Conservation (phyloP, 2,113 vertebrate species). For the Oryzias curvinotus region DNA sequence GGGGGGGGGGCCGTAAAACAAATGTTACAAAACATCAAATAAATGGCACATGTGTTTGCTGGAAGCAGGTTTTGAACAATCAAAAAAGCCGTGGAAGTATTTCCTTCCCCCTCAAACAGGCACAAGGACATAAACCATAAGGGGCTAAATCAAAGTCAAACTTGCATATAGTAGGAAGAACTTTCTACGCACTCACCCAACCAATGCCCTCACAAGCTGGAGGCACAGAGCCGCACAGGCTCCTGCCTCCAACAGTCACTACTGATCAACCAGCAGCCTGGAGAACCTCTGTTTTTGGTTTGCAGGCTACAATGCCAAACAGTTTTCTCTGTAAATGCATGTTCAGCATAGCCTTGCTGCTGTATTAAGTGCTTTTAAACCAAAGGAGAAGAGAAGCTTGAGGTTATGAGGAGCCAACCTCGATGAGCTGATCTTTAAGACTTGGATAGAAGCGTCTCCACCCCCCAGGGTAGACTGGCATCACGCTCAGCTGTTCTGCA, state of each 20-base stretch:
- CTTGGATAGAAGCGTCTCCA: slow-evolving; percentile 26
- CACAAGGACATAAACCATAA: slow-evolving; percentile 64
- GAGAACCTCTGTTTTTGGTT: slow-evolving; percentile 64
- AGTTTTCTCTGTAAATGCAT: slow-evolving; percentile 62
- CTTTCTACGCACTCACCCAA: slow-evolving; percentile 42
- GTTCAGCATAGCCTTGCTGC: slow-evolving; percentile 49
- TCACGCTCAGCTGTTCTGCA: slow-evolving; percentile 31
- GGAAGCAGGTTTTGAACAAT: slow-evolving; percentile 68
- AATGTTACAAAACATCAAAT: slow-evolving; percentile 32
- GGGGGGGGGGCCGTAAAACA: slow-evolving; percentile 31
- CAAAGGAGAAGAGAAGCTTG: slow-evolving; percentile 7
- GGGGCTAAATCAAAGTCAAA: slow-evolving; percentile 39
- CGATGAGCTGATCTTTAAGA: slow-evolving; percentile 21
- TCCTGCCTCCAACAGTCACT: slow-evolving; percentile 4
- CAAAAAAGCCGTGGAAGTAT: slow-evolving; percentile 61
- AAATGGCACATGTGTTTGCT: slow-evolving; percentile 66
- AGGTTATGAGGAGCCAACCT: slow-evolving; percentile 19
- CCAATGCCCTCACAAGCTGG: slow-evolving; percentile 36
- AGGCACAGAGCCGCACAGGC: slow-evolving; percentile 2
- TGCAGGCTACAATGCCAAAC: slow-evolving; percentile 59
- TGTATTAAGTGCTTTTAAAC: slow-evolving; percentile 63
- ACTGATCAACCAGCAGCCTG: slow-evolving; percentile 37
- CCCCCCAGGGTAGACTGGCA: slow-evolving; percentile 5
- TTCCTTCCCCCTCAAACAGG: slow-evolving; percentile 54
- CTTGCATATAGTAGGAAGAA: slow-evolving; percentile 76